phyloP scores from a whole-genome alignment of 2,113 vertebrate species.

The Pachypanchax playfairii region DNA sequence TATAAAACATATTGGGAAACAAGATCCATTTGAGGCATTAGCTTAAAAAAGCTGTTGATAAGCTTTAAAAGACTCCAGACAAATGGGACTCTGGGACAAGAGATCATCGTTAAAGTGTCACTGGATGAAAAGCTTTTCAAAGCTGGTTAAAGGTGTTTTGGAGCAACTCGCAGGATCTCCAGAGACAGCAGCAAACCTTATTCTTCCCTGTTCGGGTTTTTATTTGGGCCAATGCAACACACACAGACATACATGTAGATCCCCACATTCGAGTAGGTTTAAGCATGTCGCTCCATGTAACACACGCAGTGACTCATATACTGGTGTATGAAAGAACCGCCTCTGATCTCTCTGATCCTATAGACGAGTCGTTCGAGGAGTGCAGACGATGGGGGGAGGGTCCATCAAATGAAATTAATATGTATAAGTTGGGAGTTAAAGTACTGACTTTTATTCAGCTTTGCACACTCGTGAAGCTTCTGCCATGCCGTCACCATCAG shows the following conservation, averaged over 20 bases:
- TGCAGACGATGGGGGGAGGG: constrained; percentile 51
- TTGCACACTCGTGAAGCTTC: constrained; percentile 47
- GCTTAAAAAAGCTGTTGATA: too few relatives aligned
- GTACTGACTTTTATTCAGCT: constrained; percentile 67
- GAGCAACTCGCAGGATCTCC: constrained; percentile 14
- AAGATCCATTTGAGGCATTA: too few relatives aligned
- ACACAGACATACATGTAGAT: constrained; percentile 4
- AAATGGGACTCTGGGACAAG: background rate
- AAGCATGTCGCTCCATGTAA: constrained; percentile 4
- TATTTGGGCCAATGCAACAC: constrained; percentile 16
- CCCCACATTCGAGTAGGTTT: constrained; percentile 13
- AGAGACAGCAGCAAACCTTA: constrained; percentile 32
- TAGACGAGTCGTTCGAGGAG: constrained; percentile 47
- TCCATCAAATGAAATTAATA: constrained; percentile 74
- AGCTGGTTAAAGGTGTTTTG: constrained; percentile 15
- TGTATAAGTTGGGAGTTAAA: constrained; percentile 67
- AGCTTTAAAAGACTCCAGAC: background rate
- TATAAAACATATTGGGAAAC: too few relatives aligned
- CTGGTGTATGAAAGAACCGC: constrained; percentile 5
- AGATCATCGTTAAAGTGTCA: constrained; percentile 2
- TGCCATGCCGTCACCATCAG: constrained; percentile 68
- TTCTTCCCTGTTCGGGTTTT: constrained; percentile 24
- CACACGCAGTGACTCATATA: constrained; percentile 12
- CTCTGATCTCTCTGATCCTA: constrained; percentile 41
- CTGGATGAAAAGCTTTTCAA: background rate